Evolutionary conservation across 2,888 invertebrate genomes (phyloP), one percentile per base, ranked within the genome.

Genomic region (Azorinus chamasolen): DNA sequence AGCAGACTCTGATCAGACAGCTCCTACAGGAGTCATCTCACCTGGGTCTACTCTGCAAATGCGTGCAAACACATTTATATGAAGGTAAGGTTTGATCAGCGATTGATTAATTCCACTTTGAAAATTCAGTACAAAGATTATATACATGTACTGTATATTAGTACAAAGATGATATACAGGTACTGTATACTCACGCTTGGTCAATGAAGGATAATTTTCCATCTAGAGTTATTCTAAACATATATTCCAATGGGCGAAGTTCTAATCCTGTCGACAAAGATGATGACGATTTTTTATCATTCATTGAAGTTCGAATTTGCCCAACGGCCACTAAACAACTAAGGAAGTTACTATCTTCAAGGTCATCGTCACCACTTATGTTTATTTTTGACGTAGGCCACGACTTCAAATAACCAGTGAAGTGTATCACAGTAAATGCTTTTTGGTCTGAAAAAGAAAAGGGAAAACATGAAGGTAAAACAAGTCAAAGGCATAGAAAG

Each of bases 121-220:
- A n/a, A n/a, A n/a, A n/a, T n/a, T n/a, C n/a, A n/a, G n/a, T n/a
- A n/a, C n/a, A n/a, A n/a, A n/a, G n/a, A n/a, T n/a, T n/a, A n/a
- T n/a, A n/a, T n/a, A n/a, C n/a, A n/a, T n/a, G n/a, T n/a, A n/a
- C n/a, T n/a, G n/a, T n/a, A n/a, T n/a, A n/a, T n/a, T n/a, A n/a
- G n/a, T n/a, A n/a, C n/a, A n/a, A n/a, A n/a, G n/a, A n/a, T n/a
- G n/a, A n/a, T n/a, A n/a, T n/a, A n/a, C 32, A 32, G 10, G 4
- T 32, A 4, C 32, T 10, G 32, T 27, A 53, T 64, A 87, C 92
- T 87, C 83, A 97, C 97, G 97, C 96, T 93, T 98, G 98, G 93
- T 98, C 98, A 4, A 98, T 96, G 91, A 97, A 98, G 3, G 97
- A 94, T 93, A 97, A 98, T 93, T 98, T 98, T 5, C 98, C 98